A percentile compares a stretch with the other conserved stretches of the same genome.
These are phyloP conservation scores for Rhipidura dahli DNA, from an alignment of 2,113 vertebrate genomes.

Conservation along the genomic window DNA sequence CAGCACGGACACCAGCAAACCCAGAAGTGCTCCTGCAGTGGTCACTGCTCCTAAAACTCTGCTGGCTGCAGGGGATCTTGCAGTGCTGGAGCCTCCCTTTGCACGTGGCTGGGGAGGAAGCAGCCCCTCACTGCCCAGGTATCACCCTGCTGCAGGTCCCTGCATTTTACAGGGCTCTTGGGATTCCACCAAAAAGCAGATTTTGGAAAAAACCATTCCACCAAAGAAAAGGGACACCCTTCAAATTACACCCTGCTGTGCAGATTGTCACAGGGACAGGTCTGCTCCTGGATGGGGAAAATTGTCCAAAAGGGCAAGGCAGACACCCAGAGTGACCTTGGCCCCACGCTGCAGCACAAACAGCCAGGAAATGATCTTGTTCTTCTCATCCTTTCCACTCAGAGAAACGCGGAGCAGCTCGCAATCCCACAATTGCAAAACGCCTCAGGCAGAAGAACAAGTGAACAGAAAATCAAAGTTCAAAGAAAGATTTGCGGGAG, in stretches of 20 bases:
- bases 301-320: not conserved
- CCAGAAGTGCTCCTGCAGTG: not conserved
- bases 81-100: not conserved
- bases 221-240: not conserved
- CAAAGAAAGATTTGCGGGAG: not conserved
- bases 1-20: accelerated
- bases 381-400: conserved; percentile 9
- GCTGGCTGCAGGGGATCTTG: not conserved
- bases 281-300: not conserved
- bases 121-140: not conserved
- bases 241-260: not conserved
- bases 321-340: not conserved
- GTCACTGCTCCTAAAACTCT: not conserved
- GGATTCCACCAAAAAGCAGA: not conserved
- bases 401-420: not conserved
- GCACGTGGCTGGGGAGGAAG: accelerated
- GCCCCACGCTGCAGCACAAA: not conserved
- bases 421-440: not conserved
- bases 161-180: not conserved
- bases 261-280: accelerated
- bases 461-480: conserved; percentile 20
- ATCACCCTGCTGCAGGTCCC: not conserved
- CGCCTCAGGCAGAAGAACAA: not conserved
- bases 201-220: not conserved
- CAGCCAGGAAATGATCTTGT: not conserved